A percentile compares a stretch with the other conserved stretches of the same genome.
These are phyloP conservation scores for Apoderus coryli DNA, from an alignment of 2,888 invertebrate genomes.

Conservation along the genomic window DNA sequence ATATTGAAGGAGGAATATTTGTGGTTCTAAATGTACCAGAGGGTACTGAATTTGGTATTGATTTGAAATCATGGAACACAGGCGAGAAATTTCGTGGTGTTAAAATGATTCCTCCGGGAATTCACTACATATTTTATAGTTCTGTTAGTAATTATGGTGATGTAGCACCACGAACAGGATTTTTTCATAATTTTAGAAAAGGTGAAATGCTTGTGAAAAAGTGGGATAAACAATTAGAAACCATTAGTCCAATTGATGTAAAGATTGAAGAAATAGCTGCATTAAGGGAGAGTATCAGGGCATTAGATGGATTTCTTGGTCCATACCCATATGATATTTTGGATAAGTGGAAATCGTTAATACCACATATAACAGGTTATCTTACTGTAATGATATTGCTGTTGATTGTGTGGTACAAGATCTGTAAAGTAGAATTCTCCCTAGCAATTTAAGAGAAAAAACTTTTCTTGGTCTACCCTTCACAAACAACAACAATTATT, in stretches of 20 bases:
- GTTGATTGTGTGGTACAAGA: no score
- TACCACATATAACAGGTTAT: constrained; percentile 49
- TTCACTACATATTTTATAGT: constrained; percentile 88
- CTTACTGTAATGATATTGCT: no score
- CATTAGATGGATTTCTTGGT: constrained; percentile 67
- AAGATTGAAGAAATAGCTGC: constrained; percentile 48
- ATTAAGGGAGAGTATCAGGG: constrained; percentile 51
- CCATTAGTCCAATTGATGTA: constrained; percentile 49
- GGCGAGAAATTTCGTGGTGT: constrained; percentile 87
- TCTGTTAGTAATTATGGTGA: constrained; percentile 44
- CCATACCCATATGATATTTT: constrained; percentile 85
- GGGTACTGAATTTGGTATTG: constrained; percentile 94
- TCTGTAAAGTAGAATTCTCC: no score
- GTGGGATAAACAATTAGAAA: constrained; percentile 72
- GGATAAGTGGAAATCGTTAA: constrained; percentile 71
- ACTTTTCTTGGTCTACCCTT: no score
- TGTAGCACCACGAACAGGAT: constrained; percentile 53
- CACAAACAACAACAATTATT: no score
- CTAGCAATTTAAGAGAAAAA: no score
- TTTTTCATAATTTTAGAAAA: constrained; percentile 63
- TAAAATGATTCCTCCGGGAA: constrained; percentile 97
- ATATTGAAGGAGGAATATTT: constrained; percentile 69
- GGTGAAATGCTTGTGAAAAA: constrained; percentile 74
- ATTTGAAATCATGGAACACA: constrained; percentile 78
- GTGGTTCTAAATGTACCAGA: constrained; percentile 75